A percentile compares a stretch with the other conserved stretches of the same genome.
phyloP scores from a whole-genome alignment of 2,113 vertebrate species.

The Ceratotherium simum region DNA sequence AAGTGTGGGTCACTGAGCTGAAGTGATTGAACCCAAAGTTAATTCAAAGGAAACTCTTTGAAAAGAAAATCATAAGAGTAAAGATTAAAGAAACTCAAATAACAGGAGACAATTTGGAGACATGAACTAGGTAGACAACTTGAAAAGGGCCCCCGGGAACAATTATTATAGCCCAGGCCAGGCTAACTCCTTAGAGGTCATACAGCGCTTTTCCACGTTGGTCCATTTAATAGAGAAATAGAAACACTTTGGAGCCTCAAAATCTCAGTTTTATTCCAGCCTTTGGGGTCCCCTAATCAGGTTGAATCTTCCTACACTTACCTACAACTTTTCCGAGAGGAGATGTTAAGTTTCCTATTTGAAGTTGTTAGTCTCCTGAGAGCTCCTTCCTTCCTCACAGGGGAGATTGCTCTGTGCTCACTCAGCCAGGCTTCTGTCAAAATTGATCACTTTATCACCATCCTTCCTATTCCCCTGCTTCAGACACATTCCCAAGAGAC shows the following conservation, averaged over 20 bases:
- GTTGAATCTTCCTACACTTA: neutral
- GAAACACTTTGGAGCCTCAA: neutral
- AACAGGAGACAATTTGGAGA: neutral
- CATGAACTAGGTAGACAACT: neutral
- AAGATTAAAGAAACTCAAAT: conserved; percentile 11
- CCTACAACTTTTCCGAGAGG: neutral
- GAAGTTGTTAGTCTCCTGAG: neutral
- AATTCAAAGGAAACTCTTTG: conserved; percentile 18
- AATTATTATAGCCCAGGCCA: neutral
- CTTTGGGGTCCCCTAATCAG: neutral
- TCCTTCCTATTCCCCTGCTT: neutral
- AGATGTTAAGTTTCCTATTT: neutral
- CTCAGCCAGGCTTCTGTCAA: neutral
- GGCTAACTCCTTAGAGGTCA: neutral
- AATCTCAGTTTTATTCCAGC: neutral
- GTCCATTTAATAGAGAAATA: conserved; percentile 13
- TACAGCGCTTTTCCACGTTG: neutral
- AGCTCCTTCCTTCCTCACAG: neutral
- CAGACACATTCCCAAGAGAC: neutral
- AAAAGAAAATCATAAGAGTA: conserved; percentile 4
- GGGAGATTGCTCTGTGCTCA: neutral
- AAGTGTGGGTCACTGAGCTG: neutral
- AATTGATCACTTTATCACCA: neutral
- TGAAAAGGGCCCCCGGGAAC: neutral
- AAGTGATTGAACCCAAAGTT: neutral